A percentile compares a stretch with the other conserved stretches of the same genome.
Conservation (phyloP, 2,888 invertebrate genomes). For the Leptinotarsa tumamoca region DNA sequence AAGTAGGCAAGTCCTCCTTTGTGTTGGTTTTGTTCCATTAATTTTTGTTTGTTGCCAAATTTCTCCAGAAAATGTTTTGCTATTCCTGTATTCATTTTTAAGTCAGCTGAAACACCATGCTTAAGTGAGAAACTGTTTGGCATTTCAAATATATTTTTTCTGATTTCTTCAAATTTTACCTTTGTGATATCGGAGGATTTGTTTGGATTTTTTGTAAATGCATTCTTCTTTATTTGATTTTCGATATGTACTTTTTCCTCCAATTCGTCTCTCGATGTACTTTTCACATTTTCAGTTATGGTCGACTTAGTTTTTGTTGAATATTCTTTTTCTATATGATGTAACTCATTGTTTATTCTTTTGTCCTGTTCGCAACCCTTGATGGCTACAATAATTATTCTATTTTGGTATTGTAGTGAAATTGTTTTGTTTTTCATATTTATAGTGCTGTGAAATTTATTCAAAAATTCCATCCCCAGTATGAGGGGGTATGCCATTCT, state of each 20-base stretch:
- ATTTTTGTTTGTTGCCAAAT: conserved; percentile 1
- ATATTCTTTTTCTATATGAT: neutral
- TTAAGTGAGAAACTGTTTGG: neutral
- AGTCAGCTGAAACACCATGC: neutral
- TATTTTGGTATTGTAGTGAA: neutral
- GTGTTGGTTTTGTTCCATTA: neutral
- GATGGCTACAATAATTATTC: neutral
- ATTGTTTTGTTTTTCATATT: neutral
- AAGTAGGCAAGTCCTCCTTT: neutral
- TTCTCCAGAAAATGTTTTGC: conserved; percentile 2
- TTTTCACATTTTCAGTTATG: neutral
- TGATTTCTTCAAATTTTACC: conserved; percentile 1
- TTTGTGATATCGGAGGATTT: neutral
- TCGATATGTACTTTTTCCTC: neutral
- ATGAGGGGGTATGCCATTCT: conserved; percentile 12
- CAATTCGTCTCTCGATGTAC: neutral
- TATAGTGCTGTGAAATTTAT: neutral
- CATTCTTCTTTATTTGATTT: neutral
- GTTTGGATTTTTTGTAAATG: neutral
- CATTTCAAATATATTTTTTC: neutral
- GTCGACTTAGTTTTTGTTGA: neutral
- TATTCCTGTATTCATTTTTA: neutral
- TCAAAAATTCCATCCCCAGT: neutral
- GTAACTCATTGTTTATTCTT: neutral
- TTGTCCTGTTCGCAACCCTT: neutral